Base-by-base conservation (phyloP, 1,140 invertebrate species). In the Meloidogyne hapla region DNA sequence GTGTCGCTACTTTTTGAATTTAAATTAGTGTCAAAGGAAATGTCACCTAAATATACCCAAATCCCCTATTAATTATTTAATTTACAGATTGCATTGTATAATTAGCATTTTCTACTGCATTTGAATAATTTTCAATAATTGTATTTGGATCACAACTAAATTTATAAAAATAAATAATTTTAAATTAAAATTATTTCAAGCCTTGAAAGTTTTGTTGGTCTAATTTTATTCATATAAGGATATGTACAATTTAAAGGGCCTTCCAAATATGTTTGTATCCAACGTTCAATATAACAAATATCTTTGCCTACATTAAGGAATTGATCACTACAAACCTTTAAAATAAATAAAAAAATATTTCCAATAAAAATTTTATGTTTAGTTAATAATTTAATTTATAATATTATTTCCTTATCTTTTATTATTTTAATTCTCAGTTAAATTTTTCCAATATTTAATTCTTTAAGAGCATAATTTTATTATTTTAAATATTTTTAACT, bases 231-330 rank as follows among this genome's bases (percentile, higher is more conserved):
- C 38, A 78, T 75, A 48, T 78, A 78, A 21, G 77, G 77, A 40
- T 48, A 78, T 13, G 77, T 78, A 62, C 77, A 78, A 33, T 78
- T 78, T 21, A 79, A 48, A 0, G 76, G 77, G 8, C 13, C 77
- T 33, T 78, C 77, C 26, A 78, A 13, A 64, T 69, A 62, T 15
- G 76, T 70, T 62, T 62, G 33, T 28, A 78, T n/a, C 77, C 77
- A 78, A 42, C 48, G 38, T 33, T 78, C 65, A 25, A 78, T 64
- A 42, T 78, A 78, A 62, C 77, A 78, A 5, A 75, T 62, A 65
- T 78, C 77, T 56, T 79, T 78, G 48, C 77, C 67, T 13, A 76
- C 5, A 45, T 62, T 56, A 1, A 23, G n/a, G 21, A 38, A n/a
- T 69, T 68, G 38, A 25, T 38, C 25, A 45, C 74, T 75, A 25